A percentile compares a stretch with the other conserved stretches of the same genome.
Conservation (phyloP, 2,797 vertebrate genomes). For the Pantherophis vulpinus region DNA sequence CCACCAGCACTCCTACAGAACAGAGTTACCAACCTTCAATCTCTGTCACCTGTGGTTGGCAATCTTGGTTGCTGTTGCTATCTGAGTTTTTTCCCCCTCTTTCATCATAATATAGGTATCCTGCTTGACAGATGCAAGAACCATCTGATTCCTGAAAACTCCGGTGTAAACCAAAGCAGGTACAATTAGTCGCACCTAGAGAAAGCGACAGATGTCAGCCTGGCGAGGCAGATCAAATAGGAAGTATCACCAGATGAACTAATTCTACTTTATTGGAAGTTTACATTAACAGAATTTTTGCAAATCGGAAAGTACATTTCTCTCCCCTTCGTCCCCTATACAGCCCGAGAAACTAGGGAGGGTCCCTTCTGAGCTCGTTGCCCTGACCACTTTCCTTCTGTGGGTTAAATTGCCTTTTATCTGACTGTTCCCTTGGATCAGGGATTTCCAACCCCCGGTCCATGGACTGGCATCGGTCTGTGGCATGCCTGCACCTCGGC, state of each 20-base stretch:
- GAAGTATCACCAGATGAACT: background rate
- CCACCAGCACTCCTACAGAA: background rate
- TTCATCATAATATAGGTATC: conserved; percentile 83
- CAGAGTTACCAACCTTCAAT: background rate
- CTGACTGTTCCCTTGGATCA: background rate
- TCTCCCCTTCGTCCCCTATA: background rate
- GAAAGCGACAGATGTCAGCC: background rate
- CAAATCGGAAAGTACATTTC: background rate
- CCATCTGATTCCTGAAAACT: conserved; percentile 90
- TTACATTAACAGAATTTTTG: background rate
- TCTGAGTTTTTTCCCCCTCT: conserved; percentile 76
- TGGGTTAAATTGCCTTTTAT: background rate
- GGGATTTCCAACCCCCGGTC: too few relatives aligned
- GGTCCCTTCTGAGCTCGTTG: background rate
- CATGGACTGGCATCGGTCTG: too few relatives aligned
- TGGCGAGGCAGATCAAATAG: background rate
- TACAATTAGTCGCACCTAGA: conserved; percentile 83
- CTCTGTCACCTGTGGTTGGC: conserved; percentile 82
- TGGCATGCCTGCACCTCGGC: too few relatives aligned
- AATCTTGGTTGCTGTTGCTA: conserved; percentile 81
- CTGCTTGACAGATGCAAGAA: conserved; percentile 87
- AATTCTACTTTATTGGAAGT: background rate
- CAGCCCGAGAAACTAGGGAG: background rate
- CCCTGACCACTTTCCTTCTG: background rate
- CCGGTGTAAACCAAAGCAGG: conserved; percentile 83